These are phyloP conservation scores for Zaprionus ornatus DNA, from an alignment of 1,140 invertebrate species.

Conservation along the genomic window DNA sequence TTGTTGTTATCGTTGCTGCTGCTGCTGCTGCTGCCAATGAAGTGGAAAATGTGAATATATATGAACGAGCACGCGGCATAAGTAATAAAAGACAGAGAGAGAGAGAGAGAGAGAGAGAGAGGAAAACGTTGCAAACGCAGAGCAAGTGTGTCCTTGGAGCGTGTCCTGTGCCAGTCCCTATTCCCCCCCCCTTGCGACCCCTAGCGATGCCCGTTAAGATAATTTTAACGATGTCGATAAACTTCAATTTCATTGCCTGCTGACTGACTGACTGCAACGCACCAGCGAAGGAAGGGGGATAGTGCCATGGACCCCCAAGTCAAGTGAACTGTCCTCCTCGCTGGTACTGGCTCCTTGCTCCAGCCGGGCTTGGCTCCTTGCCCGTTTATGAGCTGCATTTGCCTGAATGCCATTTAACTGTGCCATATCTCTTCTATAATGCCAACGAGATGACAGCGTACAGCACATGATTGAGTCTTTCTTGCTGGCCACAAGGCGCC, in stretches of 20 bases:
- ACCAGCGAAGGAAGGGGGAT: neutral
- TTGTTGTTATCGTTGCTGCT: conserved; percentile 20
- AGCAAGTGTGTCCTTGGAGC: conserved; percentile 2
- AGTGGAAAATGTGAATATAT: conserved; percentile 82
- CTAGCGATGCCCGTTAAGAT: conserved; percentile 69
- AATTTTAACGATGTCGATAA: conserved; percentile 82
- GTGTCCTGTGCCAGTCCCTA: neutral
- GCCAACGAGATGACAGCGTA: conserved; percentile 35
- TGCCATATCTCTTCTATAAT: conserved; percentile 59
- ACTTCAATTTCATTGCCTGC: conserved; percentile 77
- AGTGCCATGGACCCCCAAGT: neutral
- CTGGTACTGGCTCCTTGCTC: neutral
- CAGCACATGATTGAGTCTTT: conserved; percentile 47
- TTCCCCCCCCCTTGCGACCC: neutral
- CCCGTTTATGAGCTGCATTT: conserved; percentile 65
- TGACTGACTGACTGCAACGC: conserved; percentile 18
- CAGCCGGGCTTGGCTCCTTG: conserved; percentile 5
- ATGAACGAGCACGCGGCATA: conserved; percentile 64
- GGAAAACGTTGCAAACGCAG: conserved; percentile 24
- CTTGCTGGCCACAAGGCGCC: conserved; percentile 11
- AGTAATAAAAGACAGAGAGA: conserved; percentile 54
- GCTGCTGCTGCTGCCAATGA: conserved; percentile 52
- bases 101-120: neutral
- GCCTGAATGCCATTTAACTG: conserved; percentile 58
- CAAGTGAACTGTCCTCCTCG: conserved; percentile 6